Percentiles rank a stretch among this genome's conserved stretches.
Conservation (phyloP, 2,113 vertebrate genomes). For the Lycaon pictus region DNA sequence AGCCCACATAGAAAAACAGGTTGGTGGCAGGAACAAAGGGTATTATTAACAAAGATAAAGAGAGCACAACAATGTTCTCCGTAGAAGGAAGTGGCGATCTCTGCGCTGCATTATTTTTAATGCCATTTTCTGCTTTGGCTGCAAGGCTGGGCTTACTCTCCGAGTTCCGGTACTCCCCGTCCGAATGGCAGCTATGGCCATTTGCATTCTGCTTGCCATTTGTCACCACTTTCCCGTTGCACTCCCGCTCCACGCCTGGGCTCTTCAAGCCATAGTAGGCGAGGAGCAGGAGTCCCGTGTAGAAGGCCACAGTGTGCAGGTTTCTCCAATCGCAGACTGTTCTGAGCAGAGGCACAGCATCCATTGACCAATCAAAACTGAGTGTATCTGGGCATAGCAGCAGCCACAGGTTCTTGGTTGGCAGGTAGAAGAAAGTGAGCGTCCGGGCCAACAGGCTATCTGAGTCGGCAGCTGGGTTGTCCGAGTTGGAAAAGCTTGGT, state of each 20-base stretch:
- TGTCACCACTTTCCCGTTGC: conserved; percentile 91
- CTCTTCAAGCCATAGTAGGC: conserved; percentile 91
- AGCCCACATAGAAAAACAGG: conserved; percentile 99
- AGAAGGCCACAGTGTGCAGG: conserved; percentile 93
- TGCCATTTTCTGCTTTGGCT: conserved; percentile 92
- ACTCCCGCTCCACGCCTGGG: conserved; percentile 86
- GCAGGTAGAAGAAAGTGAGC: conserved; percentile 96
- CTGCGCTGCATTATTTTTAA: conserved; percentile 88
- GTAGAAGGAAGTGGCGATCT: conserved; percentile 94
- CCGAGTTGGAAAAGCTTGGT: conserved; percentile 99
- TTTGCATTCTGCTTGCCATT: conserved; percentile 96
- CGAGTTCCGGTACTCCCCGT: conserved; percentile 89
- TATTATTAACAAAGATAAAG: conserved; percentile 94
- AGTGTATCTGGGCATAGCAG: conserved; percentile 96
- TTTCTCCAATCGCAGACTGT: conserved; percentile 94
- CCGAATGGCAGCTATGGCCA: conserved; percentile 93
- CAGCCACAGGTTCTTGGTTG: conserved; percentile 96
- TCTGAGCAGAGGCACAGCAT: conserved; percentile 96
- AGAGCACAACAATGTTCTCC: conserved; percentile 95
- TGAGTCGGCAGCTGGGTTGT: conserved; percentile 98
- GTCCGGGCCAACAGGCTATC: conserved; percentile 92
- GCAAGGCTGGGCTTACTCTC: conserved; percentile 86
- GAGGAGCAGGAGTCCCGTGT: conserved; percentile 91
- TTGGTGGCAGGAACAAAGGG: conserved; percentile 98
- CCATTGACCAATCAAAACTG: conserved; percentile 99